Percentiles rank a stretch among this genome's conserved stretches.
Evolutionary conservation across 2,797 vertebrate genomes (phyloP).

Genomic region (Coregonus ussuriensis): DNA sequence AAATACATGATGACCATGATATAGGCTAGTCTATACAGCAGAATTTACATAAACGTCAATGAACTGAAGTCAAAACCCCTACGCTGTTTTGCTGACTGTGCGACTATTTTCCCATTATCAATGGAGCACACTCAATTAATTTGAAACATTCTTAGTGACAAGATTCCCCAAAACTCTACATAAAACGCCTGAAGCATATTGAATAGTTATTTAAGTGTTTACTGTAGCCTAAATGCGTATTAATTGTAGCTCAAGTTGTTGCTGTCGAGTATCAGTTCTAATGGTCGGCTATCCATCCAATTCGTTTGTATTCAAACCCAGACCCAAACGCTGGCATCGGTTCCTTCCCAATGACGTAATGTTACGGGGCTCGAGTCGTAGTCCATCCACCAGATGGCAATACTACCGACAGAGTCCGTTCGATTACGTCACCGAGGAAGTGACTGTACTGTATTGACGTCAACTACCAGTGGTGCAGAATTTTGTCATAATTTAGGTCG

Average conservation of each 20-base stretch:
- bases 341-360: constrained; percentile 61
- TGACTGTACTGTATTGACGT: constrained; percentile 65
- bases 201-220: neutral
- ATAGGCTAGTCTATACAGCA: neutral
- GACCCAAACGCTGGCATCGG: constrained; percentile 40
- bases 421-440: constrained; percentile 62
- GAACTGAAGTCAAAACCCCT: neutral
- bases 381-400: constrained; percentile 66
- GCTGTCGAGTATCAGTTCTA: constrained; percentile 19
- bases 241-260: constrained; percentile 18
- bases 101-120: neutral
- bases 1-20: neutral
- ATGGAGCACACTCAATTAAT: too few relatives aligned
- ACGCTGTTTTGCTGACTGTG: neutral
- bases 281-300: neutral
- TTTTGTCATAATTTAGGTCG: constrained; percentile 70
- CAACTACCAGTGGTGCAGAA: constrained; percentile 68
- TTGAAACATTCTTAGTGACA: neutral
- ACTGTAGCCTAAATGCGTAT: neutral
- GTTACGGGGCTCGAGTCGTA: constrained; percentile 34
- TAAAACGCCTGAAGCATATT: neutral
- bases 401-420: constrained; percentile 35
- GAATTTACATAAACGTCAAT: neutral
- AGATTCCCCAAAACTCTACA: neutral
- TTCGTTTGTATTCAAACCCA: constrained; percentile 13